Evolutionary conservation across 2,113 vertebrate species (phyloP), one percentile per base, ranked within the genome.

Genomic region (Ophiodon elongatus): DNA sequence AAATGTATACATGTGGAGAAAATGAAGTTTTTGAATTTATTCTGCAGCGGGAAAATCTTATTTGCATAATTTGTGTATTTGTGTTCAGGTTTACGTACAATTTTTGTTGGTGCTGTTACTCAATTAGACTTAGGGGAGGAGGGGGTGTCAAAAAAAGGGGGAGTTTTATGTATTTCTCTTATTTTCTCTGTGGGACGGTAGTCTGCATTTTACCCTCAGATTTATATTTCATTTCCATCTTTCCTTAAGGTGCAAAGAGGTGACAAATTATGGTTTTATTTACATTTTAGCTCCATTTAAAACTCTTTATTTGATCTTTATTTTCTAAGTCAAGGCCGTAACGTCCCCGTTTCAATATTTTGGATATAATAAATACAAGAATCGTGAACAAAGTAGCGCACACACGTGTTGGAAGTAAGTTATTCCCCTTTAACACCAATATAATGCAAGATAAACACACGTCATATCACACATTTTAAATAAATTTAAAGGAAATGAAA

Each of bases 401-500:
- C 47, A 75, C 25, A 68, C 54, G 11, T 71, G 45, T 27, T 21
- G 52, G 4, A 37, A 25, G 13, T 6, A 14, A 3, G 0, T 6
- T 1, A 33, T n/a, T 39, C 37, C 45, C 29, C 8, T 35, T 67
- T 21, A 63, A 21, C 47, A 27, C 7, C 8, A 33, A 52, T 31
- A 35, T 37, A 6, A 52, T 37, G 47, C 0, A 43, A 65, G 19
- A 50, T 25, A 7, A 45, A 73, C 10, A 73, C 9, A 57, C 0
- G 21, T 60, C 15, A 71, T 35, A 60, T 74, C 64, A 41, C 27
- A 60, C 39, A 47, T 76, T 66, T 33, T n/a, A n/a, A n/a, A n/a
- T n/a, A n/a, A n/a, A n/a, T n/a, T n/a, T n/a, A n/a, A n/a, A n/a
- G n/a, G n/a, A n/a, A n/a, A n/a, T n/a, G n/a, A n/a, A n/a, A n/a